Evolutionary conservation across 2,888 invertebrate species (phyloP), one percentile per base, ranked within the genome.

Genomic region (Heliconius erato): DNA sequence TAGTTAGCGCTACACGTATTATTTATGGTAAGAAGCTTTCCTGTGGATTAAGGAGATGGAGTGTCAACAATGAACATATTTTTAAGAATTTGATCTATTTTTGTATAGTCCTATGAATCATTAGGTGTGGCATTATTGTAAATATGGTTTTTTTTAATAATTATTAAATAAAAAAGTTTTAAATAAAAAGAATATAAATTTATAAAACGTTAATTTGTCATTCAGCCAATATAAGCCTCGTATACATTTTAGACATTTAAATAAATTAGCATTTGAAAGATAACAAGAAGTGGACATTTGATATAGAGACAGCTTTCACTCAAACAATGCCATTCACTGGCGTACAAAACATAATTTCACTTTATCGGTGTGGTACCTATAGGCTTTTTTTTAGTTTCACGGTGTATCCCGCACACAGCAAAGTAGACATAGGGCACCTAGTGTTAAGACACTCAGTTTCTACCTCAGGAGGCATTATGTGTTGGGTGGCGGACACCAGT

Each of bases 11-110:
- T 93, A 95, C 95, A 94, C 92, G 94, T 91, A 94, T 96, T 95
- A 96, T 96, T 95, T 96, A 96, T 96, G 94, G 94, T 96, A 95
- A 96, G 95, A 91, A 95, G 95, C 94, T 95, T 95, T 93, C 90
- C 88, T 90, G 91, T 91, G 95, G 95, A 95, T 95, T 95, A 95
- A 93, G 93, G 91, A 92, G 94, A 92, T 94, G 90, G 90, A 90
- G 92, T 93, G 94, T 94, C 95, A 95, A 95, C 95, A 95, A 94
- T 93, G 91, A 90, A 88, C 87, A 87, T 86, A 86, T 86, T 84
- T 84, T 84, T 78, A 83, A 32, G 82, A 84, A 79, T 85, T 79
- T 59, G 74, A 79, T 79, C 79, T 67, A 74, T 74, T 82, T 83
- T 81, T 79, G 54, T 82, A 40, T 35, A 44, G 11, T 68, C 6